Conservation (phyloP, 2,797 vertebrate species). For the Catamblyrhynchus diadema region DNA sequence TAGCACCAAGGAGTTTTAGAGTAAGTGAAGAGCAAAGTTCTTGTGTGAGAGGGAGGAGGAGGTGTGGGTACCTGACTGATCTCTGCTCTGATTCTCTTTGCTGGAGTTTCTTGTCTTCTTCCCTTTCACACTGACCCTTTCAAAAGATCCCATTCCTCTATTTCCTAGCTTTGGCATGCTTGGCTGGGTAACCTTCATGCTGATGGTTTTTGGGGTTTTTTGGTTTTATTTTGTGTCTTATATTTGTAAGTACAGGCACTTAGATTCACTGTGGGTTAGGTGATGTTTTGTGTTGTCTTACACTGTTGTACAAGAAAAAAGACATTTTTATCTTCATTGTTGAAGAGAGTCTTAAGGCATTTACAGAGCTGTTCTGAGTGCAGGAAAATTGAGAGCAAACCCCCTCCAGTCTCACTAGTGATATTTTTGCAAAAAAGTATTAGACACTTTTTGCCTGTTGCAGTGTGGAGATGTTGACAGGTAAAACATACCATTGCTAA, state of each 20-base stretch:
- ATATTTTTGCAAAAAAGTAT: not conserved
- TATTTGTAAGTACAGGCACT: not conserved
- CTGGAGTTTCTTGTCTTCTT: not conserved
- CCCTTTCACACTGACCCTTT: not conserved
- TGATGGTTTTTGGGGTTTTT: not conserved
- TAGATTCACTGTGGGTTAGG: not conserved
- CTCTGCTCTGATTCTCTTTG: not conserved
- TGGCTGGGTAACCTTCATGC: not conserved
- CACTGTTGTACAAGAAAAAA: not conserved
- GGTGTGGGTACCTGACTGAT: not conserved
- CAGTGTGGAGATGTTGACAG: conserved; percentile 45
- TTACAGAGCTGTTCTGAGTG: not conserved
- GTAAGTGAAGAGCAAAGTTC: not conserved
- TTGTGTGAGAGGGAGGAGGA: not conserved
- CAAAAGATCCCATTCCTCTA: not conserved
- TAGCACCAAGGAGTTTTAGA: not conserved
- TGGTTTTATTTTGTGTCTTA: not conserved
- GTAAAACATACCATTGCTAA: conserved; percentile 48
- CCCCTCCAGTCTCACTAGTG: not conserved
- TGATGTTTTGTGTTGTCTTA: not conserved
- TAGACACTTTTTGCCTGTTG: conserved; percentile 7
- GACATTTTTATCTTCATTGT: not conserved
- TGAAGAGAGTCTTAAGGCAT: not conserved
- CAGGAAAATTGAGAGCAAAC: not conserved
- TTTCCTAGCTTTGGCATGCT: not conserved